These are phyloP conservation scores for Hyles lineata DNA, from an alignment of 2,888 invertebrate genomes.

Conservation along the genomic window DNA sequence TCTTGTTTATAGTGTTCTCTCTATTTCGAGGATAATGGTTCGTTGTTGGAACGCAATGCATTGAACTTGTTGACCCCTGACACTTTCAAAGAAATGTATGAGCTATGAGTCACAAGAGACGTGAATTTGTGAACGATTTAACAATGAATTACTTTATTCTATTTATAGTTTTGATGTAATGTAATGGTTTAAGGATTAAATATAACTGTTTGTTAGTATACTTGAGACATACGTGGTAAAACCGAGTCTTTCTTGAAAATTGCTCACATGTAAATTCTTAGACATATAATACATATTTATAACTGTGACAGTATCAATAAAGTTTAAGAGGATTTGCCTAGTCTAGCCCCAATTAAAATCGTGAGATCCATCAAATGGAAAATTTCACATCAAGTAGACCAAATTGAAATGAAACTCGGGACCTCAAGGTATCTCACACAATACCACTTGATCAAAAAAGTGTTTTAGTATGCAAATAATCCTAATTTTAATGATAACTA, in stretches of 20 bases:
- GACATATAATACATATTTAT: not conserved
- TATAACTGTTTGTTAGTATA: not conserved
- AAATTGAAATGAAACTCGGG: too few relatives aligned
- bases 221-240: not conserved
- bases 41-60: constrained; percentile 23
- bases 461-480: too few relatives aligned
- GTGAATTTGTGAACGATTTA: constrained; percentile 1
- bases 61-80: constrained; percentile 14
- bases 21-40: not conserved
- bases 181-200: not conserved
- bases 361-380: too few relatives aligned
- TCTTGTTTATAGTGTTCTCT: not conserved
- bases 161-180: constrained; percentile 17
- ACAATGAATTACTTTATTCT: constrained; percentile 9
- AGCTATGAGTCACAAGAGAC: not conserved
- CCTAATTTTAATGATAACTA: not conserved
- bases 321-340: too few relatives aligned
- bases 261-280: not conserved
- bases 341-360: too few relatives aligned
- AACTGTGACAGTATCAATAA: not conserved
- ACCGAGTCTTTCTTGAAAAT: not conserved
- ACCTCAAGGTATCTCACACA: too few relatives aligned
- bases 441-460: too few relatives aligned
- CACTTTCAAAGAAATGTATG: constrained; percentile 22
- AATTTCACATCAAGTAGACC: too few relatives aligned